Conservation (phyloP, 2,797 vertebrate species). For the Helostoma temminkii region DNA sequence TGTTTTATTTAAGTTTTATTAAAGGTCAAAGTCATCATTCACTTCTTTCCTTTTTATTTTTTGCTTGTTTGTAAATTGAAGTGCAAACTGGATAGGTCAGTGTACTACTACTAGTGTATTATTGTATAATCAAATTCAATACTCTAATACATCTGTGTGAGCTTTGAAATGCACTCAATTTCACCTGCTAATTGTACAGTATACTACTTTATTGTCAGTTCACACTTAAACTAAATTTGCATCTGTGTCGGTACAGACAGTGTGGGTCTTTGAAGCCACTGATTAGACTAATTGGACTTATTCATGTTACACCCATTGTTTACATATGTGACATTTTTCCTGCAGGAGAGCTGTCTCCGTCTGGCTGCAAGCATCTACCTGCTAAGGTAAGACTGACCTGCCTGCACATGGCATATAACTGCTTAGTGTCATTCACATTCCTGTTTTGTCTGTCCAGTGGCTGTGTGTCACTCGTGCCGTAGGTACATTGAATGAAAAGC, state of each 20-base stretch:
- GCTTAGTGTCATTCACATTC: neutral
- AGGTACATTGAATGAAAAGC: too few relatives aligned
- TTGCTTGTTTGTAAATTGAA: neutral
- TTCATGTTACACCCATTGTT: conserved; percentile 12
- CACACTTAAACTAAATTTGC: too few relatives aligned
- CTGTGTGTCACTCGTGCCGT: conserved; percentile 24
- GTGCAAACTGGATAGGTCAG: neutral
- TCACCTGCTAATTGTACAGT: too few relatives aligned
- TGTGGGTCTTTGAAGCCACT: too few relatives aligned
- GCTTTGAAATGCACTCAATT: too few relatives aligned
- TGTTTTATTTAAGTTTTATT: too few relatives aligned
- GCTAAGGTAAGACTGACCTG: conserved; percentile 61
- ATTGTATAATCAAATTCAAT: too few relatives aligned
- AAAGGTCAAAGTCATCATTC: neutral
- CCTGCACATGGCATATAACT: neutral
- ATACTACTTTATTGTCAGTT: too few relatives aligned
- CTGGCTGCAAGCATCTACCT: conserved; percentile 28
- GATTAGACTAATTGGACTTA: neutral
- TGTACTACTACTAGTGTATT: too few relatives aligned
- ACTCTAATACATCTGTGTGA: too few relatives aligned
- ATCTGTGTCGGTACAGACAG: too few relatives aligned
- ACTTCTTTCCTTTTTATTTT: neutral
- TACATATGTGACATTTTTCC: neutral
- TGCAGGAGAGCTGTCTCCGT: conserved; percentile 30
- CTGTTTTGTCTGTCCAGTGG: conserved; percentile 6